Base-by-base conservation (phyloP, 1,140 invertebrate genomes). In the Neodiprion lecontei region DNA sequence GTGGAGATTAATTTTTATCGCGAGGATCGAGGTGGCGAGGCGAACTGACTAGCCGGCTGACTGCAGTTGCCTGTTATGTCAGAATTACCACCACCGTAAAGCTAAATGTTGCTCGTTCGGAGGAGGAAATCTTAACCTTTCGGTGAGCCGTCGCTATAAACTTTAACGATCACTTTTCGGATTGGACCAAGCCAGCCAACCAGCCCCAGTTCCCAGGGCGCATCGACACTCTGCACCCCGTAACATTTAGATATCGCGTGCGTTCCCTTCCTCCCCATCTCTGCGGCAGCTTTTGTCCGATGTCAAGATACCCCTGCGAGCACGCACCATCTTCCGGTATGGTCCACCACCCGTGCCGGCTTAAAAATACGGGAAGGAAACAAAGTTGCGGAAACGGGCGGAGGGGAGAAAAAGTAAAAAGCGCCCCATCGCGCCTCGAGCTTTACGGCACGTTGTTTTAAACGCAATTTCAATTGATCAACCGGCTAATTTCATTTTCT, bases 71-170 rank as follows among this genome's bases (percentile, higher is more conserved):
- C 53, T 14, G n/a, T 61, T 61, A 61, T 61, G 53, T 61, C 11
- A 61, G n/a, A 61, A 61, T 61, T 61, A 61, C 53, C 53, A 61
- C 53, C n/a, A 9, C 53, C 53, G 53, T 61, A 61, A 61, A 61
- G 53, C 53, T 61, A 5, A 61, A 61, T 61, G 53, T 61, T 61
- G 53, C 53, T 61, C 53, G 53, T 61, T 61, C 53, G 0, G 53
- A 9, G 53, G 48, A 70, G 70, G 79, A 83, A 82, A 81, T 83
- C 81, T 83, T 84, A 80, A 83, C 82, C 82, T 84, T 83, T 79
- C 75, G 66, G 50, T 53, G 75, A 49, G 48, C 47, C 49, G 53
- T 28, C 66, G 72, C 70, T 72, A 76, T 84, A 83, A 83, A 83
- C 70, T 77, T 81, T 84, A 84, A 84, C 81, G 82, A 79, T 74